phyloP scores from a whole-genome alignment of 2,113 vertebrate genomes.

The Xiphophorus hellerii region DNA sequence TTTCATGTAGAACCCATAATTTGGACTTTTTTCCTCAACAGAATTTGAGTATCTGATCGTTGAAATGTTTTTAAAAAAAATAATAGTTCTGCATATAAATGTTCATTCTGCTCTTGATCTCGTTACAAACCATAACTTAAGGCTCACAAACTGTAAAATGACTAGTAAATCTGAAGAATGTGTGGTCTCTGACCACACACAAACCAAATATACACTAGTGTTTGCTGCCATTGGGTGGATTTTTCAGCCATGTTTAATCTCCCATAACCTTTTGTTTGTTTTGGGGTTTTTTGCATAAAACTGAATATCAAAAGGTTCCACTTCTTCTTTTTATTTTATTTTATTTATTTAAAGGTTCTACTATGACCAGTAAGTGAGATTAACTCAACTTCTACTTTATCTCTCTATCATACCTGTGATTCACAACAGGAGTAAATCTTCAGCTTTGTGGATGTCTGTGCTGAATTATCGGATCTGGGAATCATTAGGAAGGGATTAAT shows the following conservation, averaged over 20 bases:
- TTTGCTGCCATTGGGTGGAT: not conserved
- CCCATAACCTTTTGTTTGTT: not conserved
- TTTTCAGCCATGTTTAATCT: not conserved
- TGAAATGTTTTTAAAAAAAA: too few species aligned
- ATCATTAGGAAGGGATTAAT: constrained; percentile 35
- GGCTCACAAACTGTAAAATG: not conserved
- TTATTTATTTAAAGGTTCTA: not conserved
- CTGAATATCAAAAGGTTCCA: not conserved
- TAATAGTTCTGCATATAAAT: too few species aligned
- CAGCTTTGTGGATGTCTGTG: constrained; percentile 12
- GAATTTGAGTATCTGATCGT: too few species aligned
- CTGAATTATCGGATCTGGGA: constrained; percentile 16
- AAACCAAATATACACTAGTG: not conserved
- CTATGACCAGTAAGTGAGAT: not conserved
- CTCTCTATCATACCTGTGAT: not conserved
- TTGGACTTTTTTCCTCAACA: too few species aligned
- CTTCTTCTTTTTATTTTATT: not conserved
- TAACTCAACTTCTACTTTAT: not conserved
- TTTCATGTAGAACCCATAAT: too few species aligned
- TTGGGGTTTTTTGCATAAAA: not conserved
- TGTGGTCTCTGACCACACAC: not conserved
- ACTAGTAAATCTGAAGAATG: not conserved
- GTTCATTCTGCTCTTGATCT: not conserved
- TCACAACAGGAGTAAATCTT: not conserved
- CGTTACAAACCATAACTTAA: not conserved